Evolutionary conservation across 2,797 vertebrate genomes (phyloP), one percentile per base, ranked within the genome.

Genomic region (Amblyraja radiata): DNA sequence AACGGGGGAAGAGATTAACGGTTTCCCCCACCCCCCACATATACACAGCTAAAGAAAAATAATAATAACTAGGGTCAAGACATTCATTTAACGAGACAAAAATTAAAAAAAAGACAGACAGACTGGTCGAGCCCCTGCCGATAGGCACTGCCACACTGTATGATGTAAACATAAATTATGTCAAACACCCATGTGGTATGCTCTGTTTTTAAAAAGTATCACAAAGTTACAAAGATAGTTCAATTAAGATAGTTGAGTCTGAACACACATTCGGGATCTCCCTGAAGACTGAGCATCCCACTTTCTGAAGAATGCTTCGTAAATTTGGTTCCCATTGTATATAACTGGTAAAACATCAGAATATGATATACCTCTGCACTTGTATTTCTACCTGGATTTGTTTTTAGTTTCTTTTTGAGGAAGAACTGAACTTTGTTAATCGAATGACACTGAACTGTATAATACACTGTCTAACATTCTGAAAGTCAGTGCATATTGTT

Each of bases 381-480:
- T 28, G 81, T 84, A 84, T 61, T 58, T 84, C 61, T 46, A 54
- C 81, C 54, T 84, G 54, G 23, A 61, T 84, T 84, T 84, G 23
- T 54, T 61, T 61, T 84, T 84, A 58, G 54, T 84, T 84, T 84
- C 54, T 58, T 54, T 84, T 83, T 84, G 23, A 84, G 54, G 81
- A 84, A 84, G 11, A 25, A n/a, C 61, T 84, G 81, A 13, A 13
- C 61, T 61, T 58, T 28, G 25, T 84, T 84, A 84, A 84, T 84
- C n/a, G 18, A 28, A 84, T 84, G 23, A 84, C 46, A 61, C 54
- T 84, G 81, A 84, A 54, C 81, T 84, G 11, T 25, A 84, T 83
- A 54, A 21, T 54, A 21, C 28, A 54, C 80, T 84, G 54, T 25
- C 46, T 14, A 58, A 61, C 81, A 61, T 84, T 84, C 46, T 84